Conservation (phyloP, 30 jellyfish, hydroid and myxozoan genomes). For the Turritopsis dohrnii region DNA sequence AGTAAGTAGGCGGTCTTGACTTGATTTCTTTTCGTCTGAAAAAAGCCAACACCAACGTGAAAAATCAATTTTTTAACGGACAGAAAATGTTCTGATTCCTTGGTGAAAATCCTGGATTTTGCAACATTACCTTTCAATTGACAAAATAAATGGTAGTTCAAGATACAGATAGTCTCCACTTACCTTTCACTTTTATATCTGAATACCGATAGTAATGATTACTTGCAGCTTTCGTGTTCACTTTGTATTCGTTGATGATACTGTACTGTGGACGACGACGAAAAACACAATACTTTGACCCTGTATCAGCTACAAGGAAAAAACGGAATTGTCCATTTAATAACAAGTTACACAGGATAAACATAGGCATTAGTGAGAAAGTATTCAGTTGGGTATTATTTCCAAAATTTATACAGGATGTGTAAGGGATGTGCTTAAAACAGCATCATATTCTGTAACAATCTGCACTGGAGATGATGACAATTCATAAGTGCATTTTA, state of each 20-base stretch:
- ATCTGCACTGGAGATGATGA: too few species aligned
- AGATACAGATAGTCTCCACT: neutral
- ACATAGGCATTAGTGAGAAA: too few species aligned
- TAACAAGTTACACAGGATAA: neutral
- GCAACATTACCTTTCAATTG: neutral
- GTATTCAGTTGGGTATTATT: too few species aligned
- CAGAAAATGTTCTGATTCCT: too few species aligned
- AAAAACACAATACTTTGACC: conserved; percentile 53
- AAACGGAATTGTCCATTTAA: neutral
- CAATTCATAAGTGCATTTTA: too few species aligned
- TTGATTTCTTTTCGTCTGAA: conserved; percentile 58
- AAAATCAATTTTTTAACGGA: neutral
- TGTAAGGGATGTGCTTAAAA: too few species aligned
- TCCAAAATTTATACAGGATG: too few species aligned
- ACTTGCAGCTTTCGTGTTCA: conserved; percentile 85
- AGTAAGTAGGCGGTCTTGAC: conserved; percentile 48
- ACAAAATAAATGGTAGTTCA: neutral
- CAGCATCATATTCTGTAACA: too few species aligned
- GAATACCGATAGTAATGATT: conserved; percentile 89
- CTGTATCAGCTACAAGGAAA: conserved; percentile 43
- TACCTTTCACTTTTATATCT: conserved; percentile 90
- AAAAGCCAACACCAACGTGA: neutral
- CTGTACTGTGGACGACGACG: conserved; percentile 63
- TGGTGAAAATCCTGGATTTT: too few species aligned
- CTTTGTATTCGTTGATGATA: conserved; percentile 76